Evolutionary conservation across 2,113 vertebrate genomes (phyloP).

Genomic region (Muntiacus muntjak): DNA sequence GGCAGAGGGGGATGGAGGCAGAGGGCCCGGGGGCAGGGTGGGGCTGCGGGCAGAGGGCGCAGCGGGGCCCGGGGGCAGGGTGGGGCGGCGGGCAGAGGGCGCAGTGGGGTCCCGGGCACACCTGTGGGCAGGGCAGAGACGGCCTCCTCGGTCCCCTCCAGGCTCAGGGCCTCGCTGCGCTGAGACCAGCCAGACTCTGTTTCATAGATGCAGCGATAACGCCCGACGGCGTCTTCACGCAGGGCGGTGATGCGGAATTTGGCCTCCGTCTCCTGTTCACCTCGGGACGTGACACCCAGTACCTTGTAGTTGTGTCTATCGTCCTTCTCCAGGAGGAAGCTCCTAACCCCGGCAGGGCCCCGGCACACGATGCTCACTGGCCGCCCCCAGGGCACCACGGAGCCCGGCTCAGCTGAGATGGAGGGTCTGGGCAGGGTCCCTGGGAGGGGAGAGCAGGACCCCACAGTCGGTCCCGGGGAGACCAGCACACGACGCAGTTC

Average conservation of each 20-base stretch:
- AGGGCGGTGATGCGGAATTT: rapidly evolving
- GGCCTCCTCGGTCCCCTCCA: background rate
- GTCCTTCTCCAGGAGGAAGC: background rate
- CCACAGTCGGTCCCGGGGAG: background rate
- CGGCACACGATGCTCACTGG: background rate
- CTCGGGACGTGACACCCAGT: rapidly evolving
- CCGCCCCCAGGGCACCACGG: background rate
- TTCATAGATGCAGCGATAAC: rapidly evolving
- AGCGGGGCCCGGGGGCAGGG: too few relatives aligned
- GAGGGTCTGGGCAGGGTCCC: background rate
- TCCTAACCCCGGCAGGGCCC: rapidly evolving
- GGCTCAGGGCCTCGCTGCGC: rapidly evolving
- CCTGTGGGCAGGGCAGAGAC: background rate
- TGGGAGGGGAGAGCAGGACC: background rate
- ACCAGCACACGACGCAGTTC: rapidly evolving
- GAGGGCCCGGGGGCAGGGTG: too few relatives aligned
- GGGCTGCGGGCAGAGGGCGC: rapidly evolving
- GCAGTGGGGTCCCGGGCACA: background rate
- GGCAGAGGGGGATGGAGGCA: too few relatives aligned
- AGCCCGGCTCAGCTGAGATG: background rate
- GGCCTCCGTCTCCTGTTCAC: rapidly evolving
- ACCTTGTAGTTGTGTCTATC: rapidly evolving
- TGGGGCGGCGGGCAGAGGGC: background rate
- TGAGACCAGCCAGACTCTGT: rapidly evolving
- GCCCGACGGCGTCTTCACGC: rapidly evolving